phyloP scores from a whole-genome alignment of 2,797 vertebrate species.

The Malacoctenus gilli region DNA sequence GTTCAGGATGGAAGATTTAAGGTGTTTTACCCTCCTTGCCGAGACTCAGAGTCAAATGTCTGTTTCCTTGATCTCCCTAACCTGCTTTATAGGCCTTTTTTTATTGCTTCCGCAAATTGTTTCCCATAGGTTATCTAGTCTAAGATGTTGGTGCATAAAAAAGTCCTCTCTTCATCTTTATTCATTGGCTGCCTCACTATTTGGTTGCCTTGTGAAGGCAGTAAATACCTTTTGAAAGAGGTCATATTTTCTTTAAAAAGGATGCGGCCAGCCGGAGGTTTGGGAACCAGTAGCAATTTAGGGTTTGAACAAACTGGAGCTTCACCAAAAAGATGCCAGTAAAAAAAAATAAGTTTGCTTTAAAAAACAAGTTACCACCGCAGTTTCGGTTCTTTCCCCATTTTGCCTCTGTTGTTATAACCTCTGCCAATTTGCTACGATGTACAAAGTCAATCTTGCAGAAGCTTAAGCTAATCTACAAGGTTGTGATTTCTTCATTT shows the following conservation, averaged over 20 bases:
- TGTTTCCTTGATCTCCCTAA: conserved; percentile 62
- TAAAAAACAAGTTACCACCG: conserved; percentile 4
- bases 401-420: not conserved
- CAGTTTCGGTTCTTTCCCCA: not conserved
- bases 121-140: conserved; percentile 60
- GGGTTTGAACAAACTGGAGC: conserved; percentile 18
- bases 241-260: conserved; percentile 21
- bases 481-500: no score
- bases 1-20: conserved; percentile 64
- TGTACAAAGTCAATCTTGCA: no score
- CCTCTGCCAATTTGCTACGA: not conserved
- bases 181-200: conserved; percentile 45
- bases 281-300: conserved; percentile 9
- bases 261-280: not conserved
- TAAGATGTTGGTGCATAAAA: conserved; percentile 64
- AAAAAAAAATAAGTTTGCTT: not conserved
- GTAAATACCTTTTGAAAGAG: conserved; percentile 46
- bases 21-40: conserved; percentile 52
- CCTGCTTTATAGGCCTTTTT: conserved; percentile 60
- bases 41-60: conserved; percentile 54
- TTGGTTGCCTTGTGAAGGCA: conserved; percentile 43
- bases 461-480: no score
- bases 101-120: conserved; percentile 70
- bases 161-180: conserved; percentile 52
- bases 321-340: conserved; percentile 2